A percentile compares a stretch with the other conserved stretches of the same genome.
Evolutionary conservation across 2,888 invertebrate species (phyloP).

Genomic region (Spialia ferax): DNA sequence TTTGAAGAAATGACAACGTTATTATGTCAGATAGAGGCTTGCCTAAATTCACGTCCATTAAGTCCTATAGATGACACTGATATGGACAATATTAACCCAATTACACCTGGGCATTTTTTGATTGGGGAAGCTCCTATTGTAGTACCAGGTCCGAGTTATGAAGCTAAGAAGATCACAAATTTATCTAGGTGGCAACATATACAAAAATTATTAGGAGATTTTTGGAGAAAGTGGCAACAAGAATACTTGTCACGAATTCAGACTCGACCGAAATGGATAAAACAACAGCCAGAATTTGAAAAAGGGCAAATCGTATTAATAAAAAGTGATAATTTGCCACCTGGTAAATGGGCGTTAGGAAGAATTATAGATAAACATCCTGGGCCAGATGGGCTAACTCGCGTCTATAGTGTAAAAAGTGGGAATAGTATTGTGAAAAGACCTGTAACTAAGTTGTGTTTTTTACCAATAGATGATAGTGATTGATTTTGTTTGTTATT

Average conservation of each 20-base stretch:
- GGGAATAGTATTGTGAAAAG: not conserved
- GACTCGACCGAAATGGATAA: not conserved
- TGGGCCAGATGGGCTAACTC: not conserved
- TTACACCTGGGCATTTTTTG: constrained; percentile 4
- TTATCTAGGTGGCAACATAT: not conserved
- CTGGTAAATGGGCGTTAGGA: constrained; percentile 1
- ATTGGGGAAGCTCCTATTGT: not conserved
- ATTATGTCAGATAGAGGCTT: not conserved
- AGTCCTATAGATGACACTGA: constrained; percentile 2
- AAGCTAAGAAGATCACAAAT: not conserved
- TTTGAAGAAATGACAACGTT: constrained; percentile 38
- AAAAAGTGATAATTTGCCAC: not conserved
- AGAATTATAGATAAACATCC: not conserved
- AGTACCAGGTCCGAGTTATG: not conserved
- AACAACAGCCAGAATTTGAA: not conserved
- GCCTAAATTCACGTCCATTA: not conserved
- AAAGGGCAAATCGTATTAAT: not conserved
- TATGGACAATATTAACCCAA: not conserved
- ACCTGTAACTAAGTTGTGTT: not conserved
- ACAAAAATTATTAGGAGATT: not conserved
- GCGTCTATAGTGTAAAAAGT: not conserved
- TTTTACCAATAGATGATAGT: not conserved
- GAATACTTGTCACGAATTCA: not conserved
- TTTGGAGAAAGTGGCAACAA: constrained; percentile 1
- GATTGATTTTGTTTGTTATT: not conserved